Evolutionary conservation across 2,797 vertebrate species (phyloP).

Genomic region (Myotis myotis): DNA sequence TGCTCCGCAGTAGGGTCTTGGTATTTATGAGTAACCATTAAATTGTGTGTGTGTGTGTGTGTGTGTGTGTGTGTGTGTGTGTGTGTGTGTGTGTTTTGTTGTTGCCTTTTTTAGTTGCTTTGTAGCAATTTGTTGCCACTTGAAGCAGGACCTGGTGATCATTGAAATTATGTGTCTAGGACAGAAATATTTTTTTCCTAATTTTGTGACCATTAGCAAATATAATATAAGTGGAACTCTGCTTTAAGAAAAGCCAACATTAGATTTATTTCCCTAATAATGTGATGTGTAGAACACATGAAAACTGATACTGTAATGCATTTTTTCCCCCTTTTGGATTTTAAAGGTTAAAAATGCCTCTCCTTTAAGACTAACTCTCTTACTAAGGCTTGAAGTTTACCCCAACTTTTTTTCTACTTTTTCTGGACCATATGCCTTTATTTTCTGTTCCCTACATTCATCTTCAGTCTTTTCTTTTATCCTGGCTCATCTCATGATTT

Average conservation of each 20-base stretch:
- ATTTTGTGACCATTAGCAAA: slow-evolving; percentile 45
- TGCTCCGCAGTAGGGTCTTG: slow-evolving; percentile 24
- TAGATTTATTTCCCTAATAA: slow-evolving; percentile 43
- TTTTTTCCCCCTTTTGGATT: neutral
- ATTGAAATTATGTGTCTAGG: neutral
- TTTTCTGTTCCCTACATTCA: slow-evolving; percentile 35
- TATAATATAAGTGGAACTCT: neutral
- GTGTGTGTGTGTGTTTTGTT: neutral
- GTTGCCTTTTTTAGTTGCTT: neutral
- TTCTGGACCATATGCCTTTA: neutral
- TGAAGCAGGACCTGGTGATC: neutral
- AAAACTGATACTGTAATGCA: slow-evolving; percentile 8
- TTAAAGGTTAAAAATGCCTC: slow-evolving; percentile 27
- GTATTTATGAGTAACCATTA: slow-evolving; percentile 41
- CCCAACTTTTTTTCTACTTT: neutral
- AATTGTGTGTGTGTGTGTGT: neutral
- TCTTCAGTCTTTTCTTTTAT: neutral
- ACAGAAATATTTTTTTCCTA: slow-evolving; percentile 14
- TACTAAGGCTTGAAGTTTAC: slow-evolving; percentile 22
- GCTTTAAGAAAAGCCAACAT: slow-evolving; percentile 36
- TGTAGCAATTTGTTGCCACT: slow-evolving; percentile 18
- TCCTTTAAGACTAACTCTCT: slow-evolving; percentile 9
- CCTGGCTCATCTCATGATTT: neutral
- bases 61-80: neutral
- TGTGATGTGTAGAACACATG: neutral